Conservation (phyloP, 2,113 vertebrate genomes). For the Callithrix jacchus region DNA sequence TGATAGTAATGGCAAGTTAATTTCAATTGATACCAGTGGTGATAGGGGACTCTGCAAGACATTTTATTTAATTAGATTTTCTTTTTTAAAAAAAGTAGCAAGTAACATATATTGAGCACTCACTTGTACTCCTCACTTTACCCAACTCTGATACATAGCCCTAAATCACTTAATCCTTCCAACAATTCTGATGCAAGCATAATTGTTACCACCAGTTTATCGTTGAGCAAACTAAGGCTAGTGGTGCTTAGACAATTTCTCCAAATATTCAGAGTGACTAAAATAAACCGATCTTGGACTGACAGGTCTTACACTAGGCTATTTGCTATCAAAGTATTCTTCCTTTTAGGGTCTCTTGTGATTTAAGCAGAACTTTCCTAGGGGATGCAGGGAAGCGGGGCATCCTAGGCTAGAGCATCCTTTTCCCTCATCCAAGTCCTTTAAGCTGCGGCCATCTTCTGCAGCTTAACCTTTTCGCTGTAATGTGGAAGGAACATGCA, state of each 20-base stretch:
- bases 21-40: neutral
- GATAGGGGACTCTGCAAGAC: neutral
- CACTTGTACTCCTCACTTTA: neutral
- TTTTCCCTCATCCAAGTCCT: neutral
- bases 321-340: neutral
- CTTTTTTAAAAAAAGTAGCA: neutral
- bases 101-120: neutral
- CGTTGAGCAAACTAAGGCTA: neutral
- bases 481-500: neutral
- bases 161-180: neutral
- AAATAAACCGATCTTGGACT: neutral
- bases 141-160: neutral
- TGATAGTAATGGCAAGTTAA: neutral
- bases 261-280: neutral
- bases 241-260: neutral
- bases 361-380: neutral
- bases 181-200: neutral
- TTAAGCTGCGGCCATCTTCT: neutral
- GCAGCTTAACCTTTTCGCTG: neutral
- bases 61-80: neutral
- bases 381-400: fast-evolving
- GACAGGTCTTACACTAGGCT: neutral
- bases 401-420: neutral
- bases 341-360: neutral
- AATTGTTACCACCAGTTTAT: neutral